Evolutionary conservation across 1,140 invertebrate genomes (phyloP).

Genomic region (Bombus superbus): DNA sequence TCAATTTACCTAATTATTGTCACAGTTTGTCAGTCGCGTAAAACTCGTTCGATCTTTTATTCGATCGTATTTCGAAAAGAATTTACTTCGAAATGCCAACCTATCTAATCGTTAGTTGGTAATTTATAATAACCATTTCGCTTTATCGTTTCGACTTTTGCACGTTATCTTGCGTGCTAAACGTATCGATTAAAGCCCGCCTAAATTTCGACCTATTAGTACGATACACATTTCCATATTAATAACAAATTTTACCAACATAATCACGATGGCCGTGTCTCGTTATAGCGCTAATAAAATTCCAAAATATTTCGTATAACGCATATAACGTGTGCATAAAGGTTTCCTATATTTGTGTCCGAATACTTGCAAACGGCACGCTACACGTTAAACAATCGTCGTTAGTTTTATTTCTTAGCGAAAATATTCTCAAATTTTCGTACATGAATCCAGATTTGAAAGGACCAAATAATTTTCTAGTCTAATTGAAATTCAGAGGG

Average conservation of each 20-base stretch:
- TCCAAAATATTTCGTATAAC: too few species aligned
- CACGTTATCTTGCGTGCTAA: too few species aligned
- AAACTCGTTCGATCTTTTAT: too few species aligned
- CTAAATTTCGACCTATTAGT: too few species aligned
- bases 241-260: too few species aligned
- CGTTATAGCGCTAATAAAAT: too few species aligned
- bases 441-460: background rate
- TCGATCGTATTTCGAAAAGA: too few species aligned
- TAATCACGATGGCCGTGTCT: too few species aligned
- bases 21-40: background rate
- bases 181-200: too few species aligned
- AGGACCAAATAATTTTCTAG: background rate
- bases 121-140: background rate
- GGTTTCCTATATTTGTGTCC: background rate
- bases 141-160: background rate
- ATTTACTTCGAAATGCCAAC: too few species aligned
- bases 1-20: background rate
- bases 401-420: background rate
- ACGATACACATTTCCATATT: too few species aligned
- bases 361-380: background rate
- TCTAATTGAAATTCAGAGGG: background rate
- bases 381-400: background rate
- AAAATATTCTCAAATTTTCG: background rate
- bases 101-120: too few species aligned
- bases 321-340: background rate